Conservation (phyloP, 1,140 invertebrate genomes). For the Cyclargus thomasi region DNA sequence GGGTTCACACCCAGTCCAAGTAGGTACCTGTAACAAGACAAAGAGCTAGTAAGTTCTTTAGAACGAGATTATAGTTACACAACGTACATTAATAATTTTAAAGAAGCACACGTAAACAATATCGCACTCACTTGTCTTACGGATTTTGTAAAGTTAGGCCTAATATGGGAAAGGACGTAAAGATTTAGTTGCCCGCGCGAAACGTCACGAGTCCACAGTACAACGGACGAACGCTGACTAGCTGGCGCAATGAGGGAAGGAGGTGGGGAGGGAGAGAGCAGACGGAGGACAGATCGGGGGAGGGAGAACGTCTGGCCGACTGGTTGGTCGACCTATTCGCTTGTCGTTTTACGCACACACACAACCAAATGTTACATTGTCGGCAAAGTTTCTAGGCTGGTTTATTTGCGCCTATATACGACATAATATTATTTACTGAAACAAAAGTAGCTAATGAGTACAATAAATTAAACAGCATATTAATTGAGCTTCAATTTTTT, state of each 20-base stretch:
- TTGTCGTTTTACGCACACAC: slow-evolving; percentile 46
- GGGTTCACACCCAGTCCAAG: slow-evolving; percentile 70
- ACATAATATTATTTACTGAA: not conserved
- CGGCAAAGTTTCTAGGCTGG: slow-evolving; percentile 58
- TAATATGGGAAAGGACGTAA: slow-evolving; percentile 59
- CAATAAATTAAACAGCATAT: slow-evolving; percentile 16
- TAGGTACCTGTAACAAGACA: slow-evolving; percentile 73
- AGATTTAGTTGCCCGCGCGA: slow-evolving; percentile 35
- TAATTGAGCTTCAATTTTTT: not conserved
- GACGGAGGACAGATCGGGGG: slow-evolving; percentile 62
- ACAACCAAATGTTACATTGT: slow-evolving; percentile 34
- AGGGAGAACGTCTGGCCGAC: slow-evolving; percentile 68
- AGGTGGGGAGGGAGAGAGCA: slow-evolving; percentile 46
- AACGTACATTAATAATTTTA: slow-evolving; percentile 25
- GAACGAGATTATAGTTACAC: slow-evolving; percentile 30
- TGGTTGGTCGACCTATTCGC: slow-evolving; percentile 72
- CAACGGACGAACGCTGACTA: slow-evolving; percentile 59
- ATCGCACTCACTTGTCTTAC: slow-evolving; percentile 39
- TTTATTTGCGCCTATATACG: slow-evolving; percentile 42
- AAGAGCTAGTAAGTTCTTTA: slow-evolving; percentile 57
- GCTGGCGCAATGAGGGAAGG: slow-evolving; percentile 50
- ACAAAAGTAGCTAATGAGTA: slow-evolving; percentile 22
- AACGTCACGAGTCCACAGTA: slow-evolving; percentile 32
- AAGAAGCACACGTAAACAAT: slow-evolving; percentile 15
- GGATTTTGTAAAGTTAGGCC: slow-evolving; percentile 26